These are phyloP conservation scores for Pseudotriccus pelzelni DNA, from an alignment of 2,797 vertebrate species.

Conservation along the genomic window DNA sequence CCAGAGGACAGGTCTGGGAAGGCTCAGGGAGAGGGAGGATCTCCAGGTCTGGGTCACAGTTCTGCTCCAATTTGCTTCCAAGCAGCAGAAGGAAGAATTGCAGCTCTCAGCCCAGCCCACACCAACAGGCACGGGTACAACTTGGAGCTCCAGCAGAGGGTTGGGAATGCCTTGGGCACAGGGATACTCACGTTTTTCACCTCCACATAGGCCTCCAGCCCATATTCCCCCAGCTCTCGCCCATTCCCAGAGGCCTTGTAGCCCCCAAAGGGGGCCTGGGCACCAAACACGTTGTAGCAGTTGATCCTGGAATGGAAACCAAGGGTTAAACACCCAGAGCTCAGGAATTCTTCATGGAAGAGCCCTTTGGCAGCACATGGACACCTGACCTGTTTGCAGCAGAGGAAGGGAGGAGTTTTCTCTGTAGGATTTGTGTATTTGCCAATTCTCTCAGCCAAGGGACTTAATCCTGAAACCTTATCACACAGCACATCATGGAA, in stretches of 20 bases:
- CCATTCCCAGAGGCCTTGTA: slow-evolving; percentile 93
- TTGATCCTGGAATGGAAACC: slow-evolving; percentile 84
- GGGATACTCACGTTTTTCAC: slow-evolving; percentile 88
- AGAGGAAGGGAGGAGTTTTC: not conserved
- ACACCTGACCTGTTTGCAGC: not conserved
- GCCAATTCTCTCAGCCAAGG: not conserved
- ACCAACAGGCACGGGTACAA: not conserved
- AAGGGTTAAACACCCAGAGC: not conserved
- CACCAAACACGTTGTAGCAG: slow-evolving; percentile 91
- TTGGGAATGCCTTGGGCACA: fast-evolving
- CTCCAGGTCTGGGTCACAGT: not conserved
- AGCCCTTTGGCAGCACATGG: not conserved
- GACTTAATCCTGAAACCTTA: not conserved
- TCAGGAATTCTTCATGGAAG: not conserved
- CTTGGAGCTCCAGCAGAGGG: not conserved
- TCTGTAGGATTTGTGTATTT: not conserved
- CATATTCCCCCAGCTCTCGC: slow-evolving; percentile 91
- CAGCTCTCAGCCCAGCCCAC: not conserved
- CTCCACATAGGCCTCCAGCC: slow-evolving; percentile 89
- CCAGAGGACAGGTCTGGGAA: not conserved
- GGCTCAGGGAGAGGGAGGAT: not conserved
- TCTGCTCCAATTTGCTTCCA: not conserved
- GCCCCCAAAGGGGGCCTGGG: slow-evolving; percentile 93
- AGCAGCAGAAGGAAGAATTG: not conserved
- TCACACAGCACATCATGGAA: not conserved